Evolutionary conservation across 2,797 vertebrate species (phyloP).

Genomic region (Zenarchopterus dispar): DNA sequence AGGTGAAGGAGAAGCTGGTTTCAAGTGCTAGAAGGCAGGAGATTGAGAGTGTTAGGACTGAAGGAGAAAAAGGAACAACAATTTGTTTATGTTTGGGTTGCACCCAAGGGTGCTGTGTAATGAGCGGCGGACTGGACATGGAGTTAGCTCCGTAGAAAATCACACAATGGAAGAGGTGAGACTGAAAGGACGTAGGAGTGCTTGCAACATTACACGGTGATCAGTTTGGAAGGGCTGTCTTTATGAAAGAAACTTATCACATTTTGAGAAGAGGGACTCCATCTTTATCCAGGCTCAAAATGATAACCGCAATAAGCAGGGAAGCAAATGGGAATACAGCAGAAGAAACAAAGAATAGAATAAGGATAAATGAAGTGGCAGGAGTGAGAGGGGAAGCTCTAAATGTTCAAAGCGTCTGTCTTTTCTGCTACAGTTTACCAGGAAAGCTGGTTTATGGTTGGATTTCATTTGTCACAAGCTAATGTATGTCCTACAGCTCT

Average conservation of each 20-base stretch:
- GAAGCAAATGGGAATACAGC: slow-evolving; percentile 38
- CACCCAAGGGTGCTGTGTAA: slow-evolving; percentile 76
- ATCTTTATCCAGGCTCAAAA: slow-evolving; percentile 68
- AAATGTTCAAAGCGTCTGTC: slow-evolving; percentile 71
- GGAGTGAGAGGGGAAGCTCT: slow-evolving; percentile 64
- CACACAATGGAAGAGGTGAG: slow-evolving; percentile 38
- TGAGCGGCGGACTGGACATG: slow-evolving; percentile 69
- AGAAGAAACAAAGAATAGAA: slow-evolving; percentile 45
- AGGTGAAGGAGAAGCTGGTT: slow-evolving; percentile 71
- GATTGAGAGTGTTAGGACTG: slow-evolving; percentile 15
- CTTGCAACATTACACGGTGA: slow-evolving; percentile 63
- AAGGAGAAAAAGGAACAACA: slow-evolving; percentile 12
- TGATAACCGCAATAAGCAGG: slow-evolving; percentile 27
- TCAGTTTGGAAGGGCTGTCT: slow-evolving; percentile 72
- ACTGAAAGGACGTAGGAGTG: slow-evolving; percentile 41
- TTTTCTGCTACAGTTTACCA: slow-evolving; percentile 57
- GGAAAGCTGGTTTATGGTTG: slow-evolving; percentile 63
- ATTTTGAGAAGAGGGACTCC: slow-evolving; percentile 65
- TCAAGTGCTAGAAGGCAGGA: slow-evolving; percentile 34
- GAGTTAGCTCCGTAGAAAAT: slow-evolving; percentile 53
- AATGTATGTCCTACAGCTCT: slow-evolving; percentile 34
- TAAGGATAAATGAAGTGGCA: slow-evolving; percentile 59
- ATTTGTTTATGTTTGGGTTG: slow-evolving; percentile 50
- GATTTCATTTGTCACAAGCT: slow-evolving; percentile 62
- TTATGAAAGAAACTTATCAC: slow-evolving; percentile 68